Base-by-base conservation (phyloP, 2,888 invertebrate species). In the Himalopsyche anomala region DNA sequence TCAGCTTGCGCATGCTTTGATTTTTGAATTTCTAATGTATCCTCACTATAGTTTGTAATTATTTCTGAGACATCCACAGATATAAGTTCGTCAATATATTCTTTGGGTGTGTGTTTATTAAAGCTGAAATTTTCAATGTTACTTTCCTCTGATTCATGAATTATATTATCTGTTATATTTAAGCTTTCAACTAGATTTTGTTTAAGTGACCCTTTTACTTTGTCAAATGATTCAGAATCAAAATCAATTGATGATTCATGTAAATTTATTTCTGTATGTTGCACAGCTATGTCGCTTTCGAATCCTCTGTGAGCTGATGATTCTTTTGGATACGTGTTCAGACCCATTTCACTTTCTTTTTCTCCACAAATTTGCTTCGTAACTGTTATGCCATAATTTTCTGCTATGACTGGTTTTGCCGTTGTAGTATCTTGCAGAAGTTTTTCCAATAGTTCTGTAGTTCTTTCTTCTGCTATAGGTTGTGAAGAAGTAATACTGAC, bases 151-250 rank as follows among this genome's bases (percentile, higher is more conserved):
- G 90, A 91, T 89, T 94, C 94, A 83, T 92, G 92, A 9, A 92
- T 89, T 79, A 93, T 89, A 45, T 93, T 90, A 90, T 94, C 92
- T 2, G 92, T 92, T 8, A 93, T 92, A 80, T 91, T 91, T 19
- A 94, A 87, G 88, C 94, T 90, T 90, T 93, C 93, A 79, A 91
- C 90, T 89, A 92, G 91, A 87, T 91, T 89, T 19, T 90, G 91
- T 87, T 91, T 91, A 6, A 93, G 92, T 17, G 87, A 90, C 51
- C 90, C 90, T 84, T 90, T 88, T 81, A 90, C 89, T 85, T 90
- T 90, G 62, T 91, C 89, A 82, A 90, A 90, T 87, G 91, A 91
- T 86, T 92, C 91, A 3, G 91, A 89, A 62, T 90, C 90, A 2
- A 91, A 92, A 90, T 92, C 92, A 89, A 91, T 90, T 36, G 91